These are phyloP conservation scores for Griposia aprilina DNA, from an alignment of 2,888 invertebrate species.

Conservation along the genomic window DNA sequence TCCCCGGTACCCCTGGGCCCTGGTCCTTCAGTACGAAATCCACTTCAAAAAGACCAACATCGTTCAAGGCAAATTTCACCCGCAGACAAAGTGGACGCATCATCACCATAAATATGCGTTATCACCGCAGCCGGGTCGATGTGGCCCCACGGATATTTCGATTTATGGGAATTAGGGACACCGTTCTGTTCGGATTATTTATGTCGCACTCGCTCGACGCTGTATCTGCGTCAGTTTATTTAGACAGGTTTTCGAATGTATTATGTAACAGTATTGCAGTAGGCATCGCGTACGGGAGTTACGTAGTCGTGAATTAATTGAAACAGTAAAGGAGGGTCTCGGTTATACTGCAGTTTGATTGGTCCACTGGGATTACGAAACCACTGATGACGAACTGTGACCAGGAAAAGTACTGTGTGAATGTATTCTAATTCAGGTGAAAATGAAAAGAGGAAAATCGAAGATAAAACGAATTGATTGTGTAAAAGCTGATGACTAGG, in stretches of 20 bases:
- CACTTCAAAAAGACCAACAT: slow-evolving; percentile 30
- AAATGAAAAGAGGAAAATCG: neutral
- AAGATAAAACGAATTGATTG: neutral
- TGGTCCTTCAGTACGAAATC: neutral
- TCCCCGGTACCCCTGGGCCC: neutral
- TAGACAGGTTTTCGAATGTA: slow-evolving; percentile 49
- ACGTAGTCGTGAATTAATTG: neutral
- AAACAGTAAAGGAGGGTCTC: neutral
- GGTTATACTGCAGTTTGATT: neutral
- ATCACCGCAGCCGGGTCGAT: slow-evolving; percentile 70
- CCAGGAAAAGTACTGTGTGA: neutral
- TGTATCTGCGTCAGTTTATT: slow-evolving; percentile 58
- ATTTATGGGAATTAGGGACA: slow-evolving; percentile 80
- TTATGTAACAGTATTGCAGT: slow-evolving; percentile 30
- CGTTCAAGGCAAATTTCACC: slow-evolving; percentile 38
- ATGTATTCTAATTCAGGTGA: neutral
- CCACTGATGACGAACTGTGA: neutral
- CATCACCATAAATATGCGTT: slow-evolving; percentile 73
- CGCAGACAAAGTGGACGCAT: slow-evolving; percentile 61
- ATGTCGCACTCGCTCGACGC: slow-evolving; percentile 62
- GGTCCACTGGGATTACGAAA: neutral
- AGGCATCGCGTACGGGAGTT: slow-evolving; percentile 5
- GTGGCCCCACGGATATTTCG: slow-evolving; percentile 75
- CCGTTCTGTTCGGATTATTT: slow-evolving; percentile 67
- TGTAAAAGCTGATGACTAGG: neutral